Percentiles rank a stretch among this genome's conserved stretches.
Evolutionary conservation across 2,888 invertebrate species (phyloP).

Genomic region (Hemicrepidius hirtus): DNA sequence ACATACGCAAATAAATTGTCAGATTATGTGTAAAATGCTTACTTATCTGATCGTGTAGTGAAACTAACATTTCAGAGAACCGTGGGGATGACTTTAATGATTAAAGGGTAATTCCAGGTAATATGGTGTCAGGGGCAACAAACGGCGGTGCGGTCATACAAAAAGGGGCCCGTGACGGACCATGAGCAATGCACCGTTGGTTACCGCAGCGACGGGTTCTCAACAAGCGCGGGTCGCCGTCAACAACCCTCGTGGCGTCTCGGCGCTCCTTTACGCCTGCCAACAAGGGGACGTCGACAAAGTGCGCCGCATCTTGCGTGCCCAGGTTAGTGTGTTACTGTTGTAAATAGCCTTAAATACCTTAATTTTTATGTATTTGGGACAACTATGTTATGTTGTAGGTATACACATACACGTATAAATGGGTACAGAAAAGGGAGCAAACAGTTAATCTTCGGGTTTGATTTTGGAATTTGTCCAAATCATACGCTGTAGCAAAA

Average conservation of each 20-base stretch:
- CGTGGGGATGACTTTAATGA: constrained; percentile 28
- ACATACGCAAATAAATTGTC: background rate
- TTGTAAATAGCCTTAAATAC: constrained; percentile 17
- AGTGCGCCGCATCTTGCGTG: constrained; percentile 84
- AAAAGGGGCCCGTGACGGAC: constrained; percentile 44
- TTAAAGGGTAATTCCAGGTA: constrained; percentile 42
- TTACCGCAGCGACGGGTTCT: constrained; percentile 50
- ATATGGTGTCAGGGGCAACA: constrained; percentile 47
- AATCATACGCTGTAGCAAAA: background rate
- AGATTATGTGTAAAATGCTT: background rate
- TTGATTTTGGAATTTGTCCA: no score
- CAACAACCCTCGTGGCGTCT: constrained; percentile 75
- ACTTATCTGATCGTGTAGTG: constrained; percentile 1
- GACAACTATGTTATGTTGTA: constrained; percentile 1
- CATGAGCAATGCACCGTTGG: constrained; percentile 55
- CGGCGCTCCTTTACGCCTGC: constrained; percentile 93
- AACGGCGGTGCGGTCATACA: constrained; percentile 38
- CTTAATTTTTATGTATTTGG: constrained; percentile 38
- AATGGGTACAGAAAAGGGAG: background rate
- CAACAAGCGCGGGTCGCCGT: constrained; percentile 47
- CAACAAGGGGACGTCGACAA: constrained; percentile 89
- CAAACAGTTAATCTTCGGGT: background rate
- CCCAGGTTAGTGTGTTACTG: constrained; percentile 78
- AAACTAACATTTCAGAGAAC: constrained; percentile 10
- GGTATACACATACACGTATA: constrained; percentile 6